These are phyloP conservation scores for Pachyseris speciosa DNA, from an alignment of 64 coral and sea anemone species.

Conservation along the genomic window DNA sequence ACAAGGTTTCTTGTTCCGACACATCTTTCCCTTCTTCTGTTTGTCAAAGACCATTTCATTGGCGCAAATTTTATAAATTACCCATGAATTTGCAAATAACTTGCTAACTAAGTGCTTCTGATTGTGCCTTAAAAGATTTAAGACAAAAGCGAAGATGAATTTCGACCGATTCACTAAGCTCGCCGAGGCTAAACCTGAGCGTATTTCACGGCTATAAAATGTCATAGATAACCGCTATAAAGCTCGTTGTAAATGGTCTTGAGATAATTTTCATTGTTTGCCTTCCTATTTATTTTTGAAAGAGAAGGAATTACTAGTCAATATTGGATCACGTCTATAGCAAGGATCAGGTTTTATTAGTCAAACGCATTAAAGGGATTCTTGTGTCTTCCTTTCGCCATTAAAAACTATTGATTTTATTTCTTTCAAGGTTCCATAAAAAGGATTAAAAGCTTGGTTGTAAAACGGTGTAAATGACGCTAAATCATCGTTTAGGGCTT, in stretches of 20 bases:
- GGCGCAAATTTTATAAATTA: background rate
- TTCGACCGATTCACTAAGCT: background rate
- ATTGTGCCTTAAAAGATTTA: slow-evolving; percentile 10
- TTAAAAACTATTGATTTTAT: background rate
- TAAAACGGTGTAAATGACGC: background rate
- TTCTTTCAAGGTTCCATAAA: background rate
- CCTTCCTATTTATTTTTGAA: slow-evolving; percentile 43
- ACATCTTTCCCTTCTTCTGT: background rate
- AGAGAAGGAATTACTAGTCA: slow-evolving; percentile 27
- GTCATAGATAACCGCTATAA: background rate
- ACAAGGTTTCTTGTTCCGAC: background rate
- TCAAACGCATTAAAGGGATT: slow-evolving; percentile 13
- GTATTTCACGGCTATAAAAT: background rate
- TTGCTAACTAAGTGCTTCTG: slow-evolving; percentile 17
- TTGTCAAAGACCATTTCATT: background rate
- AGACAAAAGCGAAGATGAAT: slow-evolving; percentile 30
- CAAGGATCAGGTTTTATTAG: slow-evolving; percentile 17
- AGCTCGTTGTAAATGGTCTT: slow-evolving; percentile 4
- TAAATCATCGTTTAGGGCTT: slow-evolving; percentile 1
- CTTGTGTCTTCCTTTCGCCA: background rate
- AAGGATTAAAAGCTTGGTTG: background rate
- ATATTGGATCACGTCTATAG: slow-evolving; percentile 35
- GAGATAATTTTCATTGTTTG: slow-evolving; percentile 43
- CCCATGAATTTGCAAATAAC: background rate
- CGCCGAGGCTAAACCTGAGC: background rate